phyloP scores from a whole-genome alignment of 1,140 invertebrate genomes.

The Meteorus sp. region DNA sequence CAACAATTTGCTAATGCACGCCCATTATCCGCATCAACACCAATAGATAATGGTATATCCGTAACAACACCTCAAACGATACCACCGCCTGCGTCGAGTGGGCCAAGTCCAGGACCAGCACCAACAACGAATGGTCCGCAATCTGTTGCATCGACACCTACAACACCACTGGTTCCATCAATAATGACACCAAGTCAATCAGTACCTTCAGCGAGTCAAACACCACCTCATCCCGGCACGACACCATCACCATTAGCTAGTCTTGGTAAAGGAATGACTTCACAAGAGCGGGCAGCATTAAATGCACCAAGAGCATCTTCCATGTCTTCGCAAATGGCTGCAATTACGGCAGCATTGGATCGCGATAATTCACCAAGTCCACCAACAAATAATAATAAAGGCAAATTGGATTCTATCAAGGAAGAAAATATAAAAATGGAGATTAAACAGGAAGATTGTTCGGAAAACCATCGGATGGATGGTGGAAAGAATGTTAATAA shows the following conservation, averaged over 20 bases:
- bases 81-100: slow-evolving; percentile 47
- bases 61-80: slow-evolving; percentile 49
- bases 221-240: slow-evolving; percentile 53
- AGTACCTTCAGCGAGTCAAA: slow-evolving; percentile 51
- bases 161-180: slow-evolving; percentile 52
- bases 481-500: slow-evolving; percentile 70
- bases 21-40: slow-evolving; percentile 47
- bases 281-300: slow-evolving; percentile 54
- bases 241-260: slow-evolving; percentile 53
- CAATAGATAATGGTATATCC: slow-evolving; percentile 47
- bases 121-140: slow-evolving; percentile 53
- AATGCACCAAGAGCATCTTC: slow-evolving; percentile 59
- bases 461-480: slow-evolving; percentile 51
- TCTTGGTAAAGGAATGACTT: slow-evolving; percentile 58
- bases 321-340: slow-evolving; percentile 72
- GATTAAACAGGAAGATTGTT: slow-evolving; percentile 61
- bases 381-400: slow-evolving; percentile 61
- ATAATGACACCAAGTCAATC: slow-evolving; percentile 54
- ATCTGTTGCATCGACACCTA: slow-evolving; percentile 51
- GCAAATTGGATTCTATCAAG: slow-evolving; percentile 69
- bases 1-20: slow-evolving; percentile 49
- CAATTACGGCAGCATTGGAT: slow-evolving; percentile 68
- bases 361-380: slow-evolving; percentile 70
- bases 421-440: slow-evolving; percentile 72
- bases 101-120: slow-evolving; percentile 48